Base-by-base conservation (phyloP, 2,888 invertebrate species). In the Diogma glabrata region DNA sequence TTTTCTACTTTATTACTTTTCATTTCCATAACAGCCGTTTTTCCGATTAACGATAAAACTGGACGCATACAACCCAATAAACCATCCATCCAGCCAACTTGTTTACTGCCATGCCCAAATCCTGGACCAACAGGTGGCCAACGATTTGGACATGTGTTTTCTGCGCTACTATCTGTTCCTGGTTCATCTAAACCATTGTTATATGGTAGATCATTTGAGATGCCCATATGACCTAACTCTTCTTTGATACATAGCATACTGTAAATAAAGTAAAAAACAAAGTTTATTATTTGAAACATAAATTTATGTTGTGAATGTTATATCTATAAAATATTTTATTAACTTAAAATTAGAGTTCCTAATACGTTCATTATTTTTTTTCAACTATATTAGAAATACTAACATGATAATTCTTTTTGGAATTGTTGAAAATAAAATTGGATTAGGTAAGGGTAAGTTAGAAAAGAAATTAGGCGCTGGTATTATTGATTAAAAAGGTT, bases 31-130 rank as follows among this genome's bases (percentile, higher is more conserved):
- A 76, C 76, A 1, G 80, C 74, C 12, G 84, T 81, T 66, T 87
- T 89, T 49, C 86, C 86, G 52, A 93, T 86, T 59, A 93, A 79
- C n/a, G 85, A 84, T 67, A 89, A 76, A 9, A 95, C 84, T 0
- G 91, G 90, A 54, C 88, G 78, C 64, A 95, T 81, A 63, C 95
- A 95, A 2, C 90, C 89, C 58, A 91, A 73, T 51, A 95, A 77
- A 1, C 91, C 90, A 55, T 83, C 84, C 66, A 87, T 78, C 87
- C 87, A 88, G 57, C 78, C 77, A 58, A 69, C 65, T 56, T 80
- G 74, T 66, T 82, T 77, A 60, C 69, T 64, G 12, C 64, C 62
- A 57, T 67, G 63, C 2, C 63, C 66, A 54, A 65, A 67, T 58
- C 69, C 63, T 60, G 72, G 54, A 60, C 71, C 57, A 64, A 71